Conservation (phyloP, 2,797 vertebrate genomes). For the Margarornis squamiger region DNA sequence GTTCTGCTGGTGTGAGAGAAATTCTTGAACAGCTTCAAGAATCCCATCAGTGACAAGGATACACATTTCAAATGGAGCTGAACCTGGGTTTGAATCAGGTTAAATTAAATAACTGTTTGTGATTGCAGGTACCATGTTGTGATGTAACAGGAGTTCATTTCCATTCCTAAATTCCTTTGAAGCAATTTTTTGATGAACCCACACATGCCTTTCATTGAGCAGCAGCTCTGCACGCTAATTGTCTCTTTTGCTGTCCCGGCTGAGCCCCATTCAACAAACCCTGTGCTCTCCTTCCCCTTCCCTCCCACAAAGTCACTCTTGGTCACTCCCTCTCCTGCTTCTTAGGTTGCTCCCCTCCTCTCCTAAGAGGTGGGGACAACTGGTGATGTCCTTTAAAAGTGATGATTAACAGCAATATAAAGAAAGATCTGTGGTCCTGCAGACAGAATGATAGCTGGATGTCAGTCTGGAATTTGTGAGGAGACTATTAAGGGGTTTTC, state of each 20-base stretch:
- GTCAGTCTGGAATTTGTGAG: not conserved
- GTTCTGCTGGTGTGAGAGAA: not conserved
- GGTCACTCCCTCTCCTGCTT: not conserved
- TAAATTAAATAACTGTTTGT: constrained; percentile 18
- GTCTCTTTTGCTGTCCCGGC: not conserved
- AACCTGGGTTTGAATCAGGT: not conserved
- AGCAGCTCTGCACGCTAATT: not conserved
- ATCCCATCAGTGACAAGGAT: not conserved
- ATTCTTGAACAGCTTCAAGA: not conserved
- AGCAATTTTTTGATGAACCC: not conserved
- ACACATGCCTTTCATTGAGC: not conserved
- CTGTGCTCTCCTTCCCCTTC: not conserved
- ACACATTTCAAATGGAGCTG: not conserved
- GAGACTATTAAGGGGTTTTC: not conserved
- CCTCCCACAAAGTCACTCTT: not conserved
- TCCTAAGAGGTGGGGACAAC: not conserved
- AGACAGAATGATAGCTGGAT: not conserved
- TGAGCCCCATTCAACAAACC: not conserved
- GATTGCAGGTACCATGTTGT: not conserved
- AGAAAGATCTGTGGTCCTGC: not conserved
- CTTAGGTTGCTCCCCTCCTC: too few relatives aligned
- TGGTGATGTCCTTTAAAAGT: not conserved
- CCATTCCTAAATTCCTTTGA: constrained; percentile 1
- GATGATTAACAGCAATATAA: not conserved
- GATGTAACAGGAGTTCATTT: constrained; percentile 19